These are phyloP conservation scores for Hemibagrus guttatus DNA, from an alignment of 2,797 vertebrate genomes.

Conservation along the genomic window DNA sequence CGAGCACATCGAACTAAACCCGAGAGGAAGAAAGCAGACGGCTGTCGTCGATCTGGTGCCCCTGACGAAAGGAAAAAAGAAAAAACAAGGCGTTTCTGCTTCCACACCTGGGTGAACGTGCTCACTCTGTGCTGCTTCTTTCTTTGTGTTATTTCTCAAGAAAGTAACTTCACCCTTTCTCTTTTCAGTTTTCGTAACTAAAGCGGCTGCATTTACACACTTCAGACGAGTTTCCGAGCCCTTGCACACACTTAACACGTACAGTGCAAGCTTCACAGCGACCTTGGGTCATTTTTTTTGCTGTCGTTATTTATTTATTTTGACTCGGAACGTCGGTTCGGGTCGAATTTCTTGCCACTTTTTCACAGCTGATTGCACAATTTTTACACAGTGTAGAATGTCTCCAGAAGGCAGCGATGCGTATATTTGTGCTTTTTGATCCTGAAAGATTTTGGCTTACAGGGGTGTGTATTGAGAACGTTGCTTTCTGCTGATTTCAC, in stretches of 20 bases:
- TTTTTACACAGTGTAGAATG: neutral
- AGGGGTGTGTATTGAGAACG: neutral
- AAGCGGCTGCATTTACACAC: neutral
- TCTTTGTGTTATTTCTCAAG: neutral
- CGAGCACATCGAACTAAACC: neutral
- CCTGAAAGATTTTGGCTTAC: neutral
- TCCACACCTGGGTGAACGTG: slow-evolving; percentile 10
- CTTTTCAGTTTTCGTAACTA: neutral
- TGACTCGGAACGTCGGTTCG: slow-evolving; percentile 10
- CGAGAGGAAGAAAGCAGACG: too few species aligned
- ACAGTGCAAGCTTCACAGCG: slow-evolving; percentile 31
- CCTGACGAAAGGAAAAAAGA: too few species aligned
- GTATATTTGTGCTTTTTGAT: slow-evolving; percentile 38
- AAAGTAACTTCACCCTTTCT: neutral
- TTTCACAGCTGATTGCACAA: slow-evolving; percentile 1
- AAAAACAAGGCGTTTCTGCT: too few species aligned
- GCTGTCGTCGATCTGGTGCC: neutral
- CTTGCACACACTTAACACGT: neutral
- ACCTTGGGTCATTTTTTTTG: neutral
- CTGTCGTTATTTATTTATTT: neutral
- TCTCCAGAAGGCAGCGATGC: neutral
- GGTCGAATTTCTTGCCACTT: slow-evolving; percentile 40
- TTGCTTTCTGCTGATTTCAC: neutral
- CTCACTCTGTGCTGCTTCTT: slow-evolving; percentile 13
- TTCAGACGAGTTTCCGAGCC: neutral